Conservation (phyloP, 2,797 vertebrate species). For the Selene dorsalis region DNA sequence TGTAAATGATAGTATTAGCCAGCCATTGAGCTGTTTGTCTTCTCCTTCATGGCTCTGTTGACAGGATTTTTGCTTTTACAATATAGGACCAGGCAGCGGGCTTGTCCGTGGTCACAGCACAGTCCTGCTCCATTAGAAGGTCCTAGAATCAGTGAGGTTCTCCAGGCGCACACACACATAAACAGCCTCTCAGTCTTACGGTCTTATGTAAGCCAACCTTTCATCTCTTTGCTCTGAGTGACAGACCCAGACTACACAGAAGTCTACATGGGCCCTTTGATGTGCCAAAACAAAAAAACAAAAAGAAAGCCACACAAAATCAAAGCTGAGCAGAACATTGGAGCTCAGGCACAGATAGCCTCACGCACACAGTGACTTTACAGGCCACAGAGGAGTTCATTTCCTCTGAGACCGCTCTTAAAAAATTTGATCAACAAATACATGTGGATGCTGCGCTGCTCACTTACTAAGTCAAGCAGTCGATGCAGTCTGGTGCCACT, state of each 20-base stretch:
- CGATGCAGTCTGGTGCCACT: constrained; percentile 42
- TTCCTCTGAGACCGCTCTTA: constrained; percentile 35
- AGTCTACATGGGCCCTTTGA: constrained; percentile 65
- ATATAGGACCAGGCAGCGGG: constrained; percentile 44
- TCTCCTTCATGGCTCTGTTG: constrained; percentile 49
- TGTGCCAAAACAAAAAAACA: constrained; percentile 58
- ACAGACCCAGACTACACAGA: constrained; percentile 68
- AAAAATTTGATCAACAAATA: constrained; percentile 46
- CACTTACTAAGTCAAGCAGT: constrained; percentile 40
- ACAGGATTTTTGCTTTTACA: constrained; percentile 39
- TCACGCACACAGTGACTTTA: constrained; percentile 39
- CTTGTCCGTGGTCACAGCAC: constrained; percentile 27
- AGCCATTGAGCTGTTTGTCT: constrained; percentile 46
- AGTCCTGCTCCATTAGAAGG: constrained; percentile 66
- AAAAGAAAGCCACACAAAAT: constrained; percentile 44
- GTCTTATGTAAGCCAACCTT: constrained; percentile 74
- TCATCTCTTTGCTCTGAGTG: constrained; percentile 67
- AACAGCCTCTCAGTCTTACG: constrained; percentile 60
- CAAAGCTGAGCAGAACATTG: constrained; percentile 51
- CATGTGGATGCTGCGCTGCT: constrained; percentile 40
- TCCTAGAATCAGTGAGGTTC: constrained; percentile 66
- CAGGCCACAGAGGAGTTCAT: constrained; percentile 36
- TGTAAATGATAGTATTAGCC: constrained; percentile 49
- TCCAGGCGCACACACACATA: constrained; percentile 57
- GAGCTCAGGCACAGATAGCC: constrained; percentile 27